phyloP scores from a whole-genome alignment of 2,888 invertebrate species.

The Thyatira batis region DNA sequence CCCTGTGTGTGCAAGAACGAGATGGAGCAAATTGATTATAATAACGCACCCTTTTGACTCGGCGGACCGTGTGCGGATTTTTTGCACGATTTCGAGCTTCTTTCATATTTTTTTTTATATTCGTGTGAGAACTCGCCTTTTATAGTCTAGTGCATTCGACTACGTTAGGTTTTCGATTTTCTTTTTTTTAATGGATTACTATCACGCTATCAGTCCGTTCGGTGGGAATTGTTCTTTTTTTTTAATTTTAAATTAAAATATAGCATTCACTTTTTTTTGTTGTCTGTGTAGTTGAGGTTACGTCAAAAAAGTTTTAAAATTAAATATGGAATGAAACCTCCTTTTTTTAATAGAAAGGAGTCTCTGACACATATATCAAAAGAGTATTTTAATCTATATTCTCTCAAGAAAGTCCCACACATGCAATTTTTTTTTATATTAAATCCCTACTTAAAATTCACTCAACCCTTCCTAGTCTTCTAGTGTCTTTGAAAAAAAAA shows the following conservation, averaged over 20 bases:
- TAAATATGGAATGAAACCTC: not conserved
- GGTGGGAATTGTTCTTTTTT: conserved; percentile 10
- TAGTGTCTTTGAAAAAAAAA: conserved; percentile 23
- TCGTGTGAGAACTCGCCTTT: conserved; percentile 60
- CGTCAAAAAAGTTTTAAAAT: not conserved
- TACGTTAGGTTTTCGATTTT: conserved; percentile 32
- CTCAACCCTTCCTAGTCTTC: conserved; percentile 22
- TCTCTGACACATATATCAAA: not conserved
- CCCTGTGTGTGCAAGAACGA: conserved; percentile 32
- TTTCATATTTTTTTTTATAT: conserved; percentile 37
- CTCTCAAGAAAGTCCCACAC: not conserved
- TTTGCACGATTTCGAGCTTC: conserved; percentile 59
- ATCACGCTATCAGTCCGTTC: conserved; percentile 37
- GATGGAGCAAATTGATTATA: conserved; percentile 55
- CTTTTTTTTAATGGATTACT: conserved; percentile 17
- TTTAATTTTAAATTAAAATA: conserved; percentile 16
- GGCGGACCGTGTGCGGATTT: conserved; percentile 66
- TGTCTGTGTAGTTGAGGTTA: too few species aligned
- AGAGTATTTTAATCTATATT: not conserved
- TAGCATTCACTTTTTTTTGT: too few species aligned
- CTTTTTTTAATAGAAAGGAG: too few species aligned
- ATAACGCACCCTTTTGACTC: conserved; percentile 65
- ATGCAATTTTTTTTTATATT: conserved; percentile 11
- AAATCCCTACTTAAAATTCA: conserved; percentile 13
- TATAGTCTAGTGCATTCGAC: conserved; percentile 61